Evolutionary conservation across 2,113 vertebrate genomes (phyloP).

Genomic region (Sorex fumeus): DNA sequence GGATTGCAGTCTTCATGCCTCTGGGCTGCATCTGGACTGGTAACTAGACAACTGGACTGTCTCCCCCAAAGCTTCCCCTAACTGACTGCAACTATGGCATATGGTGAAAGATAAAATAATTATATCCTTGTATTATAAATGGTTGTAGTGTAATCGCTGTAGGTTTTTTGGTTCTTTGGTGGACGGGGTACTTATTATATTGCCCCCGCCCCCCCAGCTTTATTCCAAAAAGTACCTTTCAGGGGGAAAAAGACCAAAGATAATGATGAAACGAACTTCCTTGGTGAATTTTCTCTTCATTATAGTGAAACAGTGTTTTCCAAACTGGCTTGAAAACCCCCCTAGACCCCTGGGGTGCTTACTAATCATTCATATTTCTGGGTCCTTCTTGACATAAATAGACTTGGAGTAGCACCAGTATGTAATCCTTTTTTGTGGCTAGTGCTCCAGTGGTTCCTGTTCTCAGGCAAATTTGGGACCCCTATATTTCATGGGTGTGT

Average conservation of each 20-base stretch:
- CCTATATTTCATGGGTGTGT: not conserved
- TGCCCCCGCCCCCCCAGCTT: too few species aligned
- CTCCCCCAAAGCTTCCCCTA: too few species aligned
- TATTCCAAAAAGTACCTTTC: not conserved
- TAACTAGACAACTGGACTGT: too few species aligned
- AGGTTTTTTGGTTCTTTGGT: not conserved
- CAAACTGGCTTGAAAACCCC: not conserved
- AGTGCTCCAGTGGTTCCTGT: not conserved
- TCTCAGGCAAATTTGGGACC: not conserved
- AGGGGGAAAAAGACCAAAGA: not conserved
- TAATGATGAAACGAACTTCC: slow-evolving; percentile 15
- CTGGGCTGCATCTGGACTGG: too few species aligned
- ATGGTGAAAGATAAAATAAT: not conserved
- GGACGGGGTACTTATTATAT: too few species aligned
- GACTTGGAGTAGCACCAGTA: not conserved
- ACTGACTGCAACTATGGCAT: not conserved
- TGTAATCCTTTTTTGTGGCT: not conserved
- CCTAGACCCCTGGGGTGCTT: not conserved
- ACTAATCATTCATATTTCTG: slow-evolving; percentile 3
- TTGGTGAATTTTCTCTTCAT: slow-evolving; percentile 3
- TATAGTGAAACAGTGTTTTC: slow-evolving; percentile 26
- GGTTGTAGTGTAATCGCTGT: too few species aligned
- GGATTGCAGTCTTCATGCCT: too few species aligned
- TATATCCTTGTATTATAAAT: not conserved
- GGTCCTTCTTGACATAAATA: not conserved